Percentiles rank a stretch among this genome's conserved stretches.
These are phyloP conservation scores for Ostrea denselamellosa DNA, from an alignment of 1,140 invertebrate species.

Conservation along the genomic window DNA sequence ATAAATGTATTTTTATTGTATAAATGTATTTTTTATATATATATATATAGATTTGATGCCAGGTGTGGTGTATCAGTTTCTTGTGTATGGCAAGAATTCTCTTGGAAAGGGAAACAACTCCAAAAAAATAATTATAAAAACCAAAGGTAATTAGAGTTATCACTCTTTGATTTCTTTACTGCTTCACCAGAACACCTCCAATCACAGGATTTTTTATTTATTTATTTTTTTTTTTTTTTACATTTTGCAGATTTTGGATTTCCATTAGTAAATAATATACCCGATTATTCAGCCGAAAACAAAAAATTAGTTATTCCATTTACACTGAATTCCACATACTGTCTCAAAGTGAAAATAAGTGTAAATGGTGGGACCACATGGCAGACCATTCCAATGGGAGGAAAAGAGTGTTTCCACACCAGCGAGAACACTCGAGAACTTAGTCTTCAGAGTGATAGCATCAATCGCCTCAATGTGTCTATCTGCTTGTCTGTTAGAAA, in stretches of 20 bases:
- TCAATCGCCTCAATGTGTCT: conserved; percentile 64
- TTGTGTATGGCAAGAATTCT: conserved; percentile 54
- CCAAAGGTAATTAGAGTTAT: conserved; percentile 52
- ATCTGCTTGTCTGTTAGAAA: conserved; percentile 63
- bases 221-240: too few relatives aligned
- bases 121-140: conserved; percentile 50
- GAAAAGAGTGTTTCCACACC: conserved; percentile 55
- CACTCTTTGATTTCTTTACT: neutral
- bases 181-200: neutral
- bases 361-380: conserved; percentile 49
- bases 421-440: conserved; percentile 10
- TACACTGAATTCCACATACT: conserved; percentile 53
- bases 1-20: conserved; percentile 30
- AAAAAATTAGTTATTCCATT: conserved; percentile 47
- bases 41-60: conserved; percentile 52
- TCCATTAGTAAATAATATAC: conserved; percentile 50
- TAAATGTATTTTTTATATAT: neutral
- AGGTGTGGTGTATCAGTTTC: conserved; percentile 53
- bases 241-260: conserved; percentile 59
- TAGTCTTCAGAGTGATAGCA: conserved; percentile 51
- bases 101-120: conserved; percentile 54
- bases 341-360: conserved; percentile 57
- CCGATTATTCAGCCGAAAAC: conserved; percentile 44
- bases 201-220: neutral
- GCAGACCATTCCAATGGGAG: conserved; percentile 49